Percentiles rank a stretch among this genome's conserved stretches.
These are phyloP conservation scores for Andinoacara biseriatus DNA, from an alignment of 2,113 vertebrate genomes.

Conservation along the genomic window DNA sequence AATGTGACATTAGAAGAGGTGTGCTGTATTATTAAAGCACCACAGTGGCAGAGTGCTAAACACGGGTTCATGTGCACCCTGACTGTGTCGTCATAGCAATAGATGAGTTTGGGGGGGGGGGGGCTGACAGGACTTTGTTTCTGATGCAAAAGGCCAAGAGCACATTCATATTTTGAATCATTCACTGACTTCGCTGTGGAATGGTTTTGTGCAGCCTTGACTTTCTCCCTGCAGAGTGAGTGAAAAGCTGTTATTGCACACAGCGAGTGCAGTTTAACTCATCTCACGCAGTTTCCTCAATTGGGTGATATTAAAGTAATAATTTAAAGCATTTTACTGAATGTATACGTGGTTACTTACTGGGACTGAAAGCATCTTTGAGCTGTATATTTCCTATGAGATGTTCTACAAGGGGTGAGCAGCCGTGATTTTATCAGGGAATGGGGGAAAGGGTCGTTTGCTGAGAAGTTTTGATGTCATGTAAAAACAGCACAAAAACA, in stretches of 20 bases:
- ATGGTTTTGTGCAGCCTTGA: slow-evolving; percentile 10
- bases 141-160: background rate
- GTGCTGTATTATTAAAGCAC: slow-evolving; percentile 69
- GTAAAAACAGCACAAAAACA: too few relatives aligned
- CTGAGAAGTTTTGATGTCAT: background rate
- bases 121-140: background rate
- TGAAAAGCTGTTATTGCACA: slow-evolving; percentile 22
- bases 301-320: background rate
- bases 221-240: background rate
- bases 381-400: background rate
- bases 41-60: slow-evolving; percentile 54
- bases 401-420: background rate
- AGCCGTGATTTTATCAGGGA: background rate
- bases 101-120: background rate
- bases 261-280: slow-evolving; percentile 10
- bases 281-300: slow-evolving; percentile 13
- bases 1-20: slow-evolving; percentile 66
- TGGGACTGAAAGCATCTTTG: background rate
- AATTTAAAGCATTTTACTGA: slow-evolving; percentile 4
- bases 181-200: background rate
- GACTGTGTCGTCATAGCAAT: slow-evolving; percentile 67
- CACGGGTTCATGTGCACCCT: slow-evolving; percentile 49
- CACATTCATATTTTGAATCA: background rate
- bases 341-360: background rate
- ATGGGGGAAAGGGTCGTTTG: background rate